Base-by-base conservation (phyloP, 2,797 vertebrate genomes). In the Acrocephalus scirpaceus region DNA sequence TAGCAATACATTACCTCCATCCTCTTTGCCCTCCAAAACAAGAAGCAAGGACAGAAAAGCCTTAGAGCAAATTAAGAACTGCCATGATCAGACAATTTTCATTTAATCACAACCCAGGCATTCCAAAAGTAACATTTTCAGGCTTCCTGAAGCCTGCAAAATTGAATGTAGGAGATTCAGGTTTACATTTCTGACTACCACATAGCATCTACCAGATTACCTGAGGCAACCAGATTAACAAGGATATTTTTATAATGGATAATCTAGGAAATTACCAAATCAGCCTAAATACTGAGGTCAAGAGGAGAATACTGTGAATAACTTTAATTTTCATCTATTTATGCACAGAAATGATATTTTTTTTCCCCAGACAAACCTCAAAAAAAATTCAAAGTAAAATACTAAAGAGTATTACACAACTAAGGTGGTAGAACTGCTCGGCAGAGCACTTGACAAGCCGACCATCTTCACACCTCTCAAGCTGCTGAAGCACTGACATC, bases 161-260 rank as follows among this genome's bases (percentile, higher is more conserved):
- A 92, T 40, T 66, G n/a, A 62, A 40, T 65, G 87, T 18, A 90
- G 58, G 40, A 80, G 93, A 93, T 42, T 56, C 53, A 66, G 14
- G 45, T 87, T 89, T 85, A 58, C 16, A 57, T 71, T 85, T 82
- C 34, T 82, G 83, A 44, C 50, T 67, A 10, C 25, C 74, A 58
- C 2, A 2, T 3, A 42, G 26, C 34, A 44, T 50, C 53, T 73
- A 74, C 36, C 57, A 73, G 62, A 92, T 88, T 51, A 96, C 76
- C 74, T 48, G 45, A 80, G 87, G 80, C 90, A 95, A 81, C 21
- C 42, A 88, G 42, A 75, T 67, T 78, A 94, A 86, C 87, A 91
- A 86, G 88, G 93, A 32, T 93, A 81, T 90, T 72, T 90, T 93
- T 94, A 69, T 36, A 88, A 91, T 45, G 34, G 60, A 70, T 86